Base-by-base conservation (phyloP, 2,797 vertebrate genomes). In the Macropus fuliginosus region DNA sequence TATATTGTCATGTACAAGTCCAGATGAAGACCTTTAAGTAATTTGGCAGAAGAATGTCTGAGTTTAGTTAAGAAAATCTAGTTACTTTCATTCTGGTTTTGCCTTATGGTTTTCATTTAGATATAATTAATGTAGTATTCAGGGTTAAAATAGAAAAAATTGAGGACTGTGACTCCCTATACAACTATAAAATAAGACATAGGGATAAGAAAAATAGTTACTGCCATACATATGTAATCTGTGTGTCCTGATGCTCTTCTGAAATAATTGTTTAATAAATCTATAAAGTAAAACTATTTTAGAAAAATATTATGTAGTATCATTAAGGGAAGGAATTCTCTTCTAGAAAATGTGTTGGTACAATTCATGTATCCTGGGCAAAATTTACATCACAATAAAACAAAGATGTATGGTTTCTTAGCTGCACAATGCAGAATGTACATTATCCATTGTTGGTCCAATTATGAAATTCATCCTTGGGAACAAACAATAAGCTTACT, bases 201-300 rank as follows among this genome's bases (percentile, higher is more conserved):
- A 74, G 55, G n/a, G 21, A 46, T 93, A 96, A 52, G 92, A 96
- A 96, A 94, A 93, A 91, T 57, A 54, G 27, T 28, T 91, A 93
- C 90, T 93, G 94, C 96, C 94, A 92, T 96, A 6, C 96, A 93
- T 93, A 89, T 95, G 62, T 90, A 95, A 57, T 92, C 24, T 96
- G n/a, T 94, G 18, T 90, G 54, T 94, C 16, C 18, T 97, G 55
- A 94, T 96, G 92, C 66, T 96, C 91, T 94, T 96, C 34, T 95
- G 50, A 97, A 97, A 96, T 97, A 97, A 97, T 97, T 96, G 29
- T 93, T 52, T 52, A 95, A 95, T 97, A 97, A 97, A 97, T 96
- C 54, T 94, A 92, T 55, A 94, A 96, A 96, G 90, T 28, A 95
- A 94, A 92, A 46, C 50, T 91, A 94, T 93, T 94, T 97, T 94